These are phyloP conservation scores for Elmis aenea DNA, from an alignment of 2,888 invertebrate species.

Conservation along the genomic window DNA sequence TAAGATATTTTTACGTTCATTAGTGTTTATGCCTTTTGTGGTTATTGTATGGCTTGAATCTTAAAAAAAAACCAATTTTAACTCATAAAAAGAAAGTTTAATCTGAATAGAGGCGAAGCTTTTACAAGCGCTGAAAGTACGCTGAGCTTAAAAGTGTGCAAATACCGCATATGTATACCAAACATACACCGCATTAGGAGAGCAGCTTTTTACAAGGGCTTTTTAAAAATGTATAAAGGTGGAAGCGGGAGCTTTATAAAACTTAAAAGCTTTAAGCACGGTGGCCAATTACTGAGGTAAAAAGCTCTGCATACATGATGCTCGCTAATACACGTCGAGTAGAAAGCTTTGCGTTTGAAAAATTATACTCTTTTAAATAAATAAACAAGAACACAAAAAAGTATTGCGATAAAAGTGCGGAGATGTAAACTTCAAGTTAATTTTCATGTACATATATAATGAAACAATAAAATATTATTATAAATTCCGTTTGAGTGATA, in stretches of 20 bases:
- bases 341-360: slow-evolving; percentile 17
- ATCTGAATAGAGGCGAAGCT: no score
- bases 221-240: slow-evolving; percentile 48
- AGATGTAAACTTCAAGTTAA: slow-evolving; percentile 4
- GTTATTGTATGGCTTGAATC: no score
- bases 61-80: no score
- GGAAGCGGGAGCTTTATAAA: slow-evolving; percentile 43
- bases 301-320: slow-evolving; percentile 47
- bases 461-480: slow-evolving; percentile 19
- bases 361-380: slow-evolving; percentile 3
- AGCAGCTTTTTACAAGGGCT: slow-evolving; percentile 34
- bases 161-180: slow-evolving; percentile 25
- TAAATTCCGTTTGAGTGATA: no score
- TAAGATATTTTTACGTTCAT: no score
- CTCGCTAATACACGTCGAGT: slow-evolving; percentile 28
- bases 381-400: slow-evolving; percentile 7
- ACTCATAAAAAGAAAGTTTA: no score
- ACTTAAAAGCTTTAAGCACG: slow-evolving; percentile 49
- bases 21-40: no score
- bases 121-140: no score
- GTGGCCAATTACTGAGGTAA: slow-evolving; percentile 48
- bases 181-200: slow-evolving; percentile 23
- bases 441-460: slow-evolving; percentile 16
- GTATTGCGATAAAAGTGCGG: slow-evolving; percentile 5
- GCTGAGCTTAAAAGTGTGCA: slow-evolving; percentile 22